phyloP scores from a whole-genome alignment of 2,797 vertebrate species.

The Potorous gilbertii region DNA sequence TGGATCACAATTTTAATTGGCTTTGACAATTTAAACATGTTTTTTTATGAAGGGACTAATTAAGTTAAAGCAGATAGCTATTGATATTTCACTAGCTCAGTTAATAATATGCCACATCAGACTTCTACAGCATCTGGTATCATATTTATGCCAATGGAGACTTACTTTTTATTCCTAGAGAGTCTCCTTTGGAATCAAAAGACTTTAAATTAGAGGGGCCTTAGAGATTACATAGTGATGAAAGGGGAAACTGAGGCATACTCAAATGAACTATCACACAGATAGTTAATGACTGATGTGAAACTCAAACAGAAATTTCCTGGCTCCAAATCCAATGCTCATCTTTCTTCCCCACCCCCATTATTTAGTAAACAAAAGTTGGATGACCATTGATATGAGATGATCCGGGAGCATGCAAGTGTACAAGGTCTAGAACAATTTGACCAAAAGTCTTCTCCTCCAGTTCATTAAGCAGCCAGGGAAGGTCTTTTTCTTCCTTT shows the following conservation, averaged over 20 bases:
- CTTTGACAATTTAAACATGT: slow-evolving; percentile 9
- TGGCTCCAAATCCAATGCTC: not conserved
- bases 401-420: not conserved
- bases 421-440: not conserved
- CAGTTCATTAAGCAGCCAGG: too few species aligned
- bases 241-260: not conserved
- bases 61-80: not conserved
- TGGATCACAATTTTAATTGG: not conserved
- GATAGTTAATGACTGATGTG: not conserved
- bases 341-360: not conserved
- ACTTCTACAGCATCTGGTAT: not conserved
- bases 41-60: not conserved
- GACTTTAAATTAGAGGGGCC: not conserved
- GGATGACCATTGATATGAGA: not conserved
- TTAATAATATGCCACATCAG: not conserved
- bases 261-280: not conserved
- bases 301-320: not conserved
- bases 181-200: not conserved
- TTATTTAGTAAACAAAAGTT: not conserved
- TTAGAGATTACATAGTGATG: not conserved
- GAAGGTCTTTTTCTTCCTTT: not conserved
- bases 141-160: not conserved
- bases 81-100: not conserved
- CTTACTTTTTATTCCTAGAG: not conserved
- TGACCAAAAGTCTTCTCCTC: not conserved